These are phyloP conservation scores for Stegodyphus mimosarum DNA, from an alignment of 1,140 invertebrate genomes.

Conservation along the genomic window DNA sequence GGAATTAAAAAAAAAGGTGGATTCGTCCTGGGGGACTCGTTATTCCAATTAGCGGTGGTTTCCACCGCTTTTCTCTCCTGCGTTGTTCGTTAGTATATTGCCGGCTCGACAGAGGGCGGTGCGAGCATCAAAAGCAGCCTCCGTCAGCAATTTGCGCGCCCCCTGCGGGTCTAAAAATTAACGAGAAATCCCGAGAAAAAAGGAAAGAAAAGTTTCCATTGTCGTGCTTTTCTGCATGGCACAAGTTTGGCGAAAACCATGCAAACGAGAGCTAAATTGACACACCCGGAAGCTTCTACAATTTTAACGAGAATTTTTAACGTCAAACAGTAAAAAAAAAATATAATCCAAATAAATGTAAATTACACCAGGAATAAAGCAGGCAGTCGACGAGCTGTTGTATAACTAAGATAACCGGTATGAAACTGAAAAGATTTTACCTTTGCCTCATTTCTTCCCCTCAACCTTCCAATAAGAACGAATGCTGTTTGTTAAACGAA, in stretches of 20 bases:
- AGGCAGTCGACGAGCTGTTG: too few species aligned
- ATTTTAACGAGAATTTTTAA: neutral
- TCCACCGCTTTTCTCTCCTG: neutral
- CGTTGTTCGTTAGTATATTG: slow-evolving; percentile 16
- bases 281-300: neutral
- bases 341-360: neutral
- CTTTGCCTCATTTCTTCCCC: too few species aligned
- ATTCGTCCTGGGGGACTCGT: slow-evolving; percentile 39
- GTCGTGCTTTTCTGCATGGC: neutral
- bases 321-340: neutral
- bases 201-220: neutral
- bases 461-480: too few species aligned
- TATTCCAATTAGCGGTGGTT: slow-evolving; percentile 41
- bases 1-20: neutral
- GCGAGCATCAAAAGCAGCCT: neutral
- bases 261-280: neutral
- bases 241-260: neutral
- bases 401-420: too few species aligned
- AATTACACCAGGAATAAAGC: too few species aligned
- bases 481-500: too few species aligned
- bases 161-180: slow-evolving; percentile 46
- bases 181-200: slow-evolving; percentile 35
- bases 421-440: too few species aligned
- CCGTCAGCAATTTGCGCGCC: slow-evolving; percentile 40
- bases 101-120: slow-evolving; percentile 38